Base-by-base conservation (phyloP, 2,888 invertebrate species). In the Pristionchus maxplancki region DNA sequence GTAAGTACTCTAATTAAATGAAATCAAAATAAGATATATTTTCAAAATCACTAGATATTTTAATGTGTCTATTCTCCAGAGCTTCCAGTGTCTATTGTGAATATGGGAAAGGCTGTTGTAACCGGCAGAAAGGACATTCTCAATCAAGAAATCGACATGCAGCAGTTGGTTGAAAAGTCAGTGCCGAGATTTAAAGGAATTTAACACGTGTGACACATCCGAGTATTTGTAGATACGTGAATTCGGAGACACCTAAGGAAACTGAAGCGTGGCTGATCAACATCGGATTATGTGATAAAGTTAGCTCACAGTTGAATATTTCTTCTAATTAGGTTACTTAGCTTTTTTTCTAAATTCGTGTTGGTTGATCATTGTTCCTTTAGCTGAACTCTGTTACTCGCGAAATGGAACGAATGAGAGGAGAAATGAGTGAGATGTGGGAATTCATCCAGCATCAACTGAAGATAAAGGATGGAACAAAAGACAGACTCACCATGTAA, bases 351-450 rank as follows among this genome's bases (percentile, higher is more conserved):
- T 24, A 58, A 58, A 64, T n/a, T n/a, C n/a, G n/a, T n/a, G n/a
- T n/a, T n/a, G 5, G 64, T 31, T 31, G 5, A 28, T 28, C 64
- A 28, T 31, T n/a, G 44, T 44, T 71, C 4, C 8, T 71, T 40
- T 15, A 78, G 74, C n/a, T 78, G 74, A 78, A 78, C 28, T 78
- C 74, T 8, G 44, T 78, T 2, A 78, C 1, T n/a, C 74, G 74
- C n/a, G 74, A 78, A 24, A 44, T 78, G 74, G 74, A 78, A 11
- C 24, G 74, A 78, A 78, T 78, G 74, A 40, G 44, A 78, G 28
- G n/a, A 24, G 74, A 78, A 44, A 78, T 78, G 74, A 78, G 44
- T n/a, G 74, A 78, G 11, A 78, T 78, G 74, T 44, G 44, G 74
- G 28, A 78, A 11, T 78, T 40, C n/a, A 34, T 71, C 31, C 67